Base-by-base conservation (phyloP, 2,113 vertebrate genomes). In the Pluvialis apricaria region DNA sequence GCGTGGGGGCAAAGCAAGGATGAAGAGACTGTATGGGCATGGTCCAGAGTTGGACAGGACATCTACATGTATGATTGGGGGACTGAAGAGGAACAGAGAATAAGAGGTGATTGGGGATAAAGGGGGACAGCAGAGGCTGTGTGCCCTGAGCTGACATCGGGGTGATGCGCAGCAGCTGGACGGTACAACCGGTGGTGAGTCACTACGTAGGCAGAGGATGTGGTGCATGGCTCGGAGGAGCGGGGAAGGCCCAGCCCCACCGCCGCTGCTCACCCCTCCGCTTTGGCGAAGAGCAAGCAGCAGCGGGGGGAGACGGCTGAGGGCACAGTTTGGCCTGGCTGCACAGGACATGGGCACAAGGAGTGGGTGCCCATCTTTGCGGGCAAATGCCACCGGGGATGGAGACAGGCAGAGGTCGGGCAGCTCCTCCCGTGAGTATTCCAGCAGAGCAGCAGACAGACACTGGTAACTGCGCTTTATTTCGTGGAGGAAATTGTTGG, bases 221-320 rank as follows among this genome's bases (percentile, higher is more conserved):
- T 52, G 86, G 70, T 57, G 28, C 44, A 20, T 4, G 51, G n/a
- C 80, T 76, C 1, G 4, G 47, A 42, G 13, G 24, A 78, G 29
- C 0, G 25, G 42, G 60, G 52, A 82, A 72, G 40, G 82, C 58
- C 24, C 71, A 90, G 25, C 42, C 42, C 42, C 51, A 29, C 15
- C 0, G 2, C 45, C 54, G 57, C 62, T 70, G 42, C 62, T 88
- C 75, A 40, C 21, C 13, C 40, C 31, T 57, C 21, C 1, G 6
- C 42, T n/a, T 44, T 47, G 86, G 34, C 47, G 66, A 47, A 60
- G n/a, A 64, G 15, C 14, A 17, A 68, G 55, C 38, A 76, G 69
- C 31, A 34, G 44, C 1, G 2, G 12, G 16, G 32, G 10, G 18
- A 66, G 49, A 49, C 0, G 3, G 21, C 15, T 1, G 1, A 32